Evolutionary conservation across 1,140 invertebrate species (phyloP).

Genomic region (Forficula auricularia): DNA sequence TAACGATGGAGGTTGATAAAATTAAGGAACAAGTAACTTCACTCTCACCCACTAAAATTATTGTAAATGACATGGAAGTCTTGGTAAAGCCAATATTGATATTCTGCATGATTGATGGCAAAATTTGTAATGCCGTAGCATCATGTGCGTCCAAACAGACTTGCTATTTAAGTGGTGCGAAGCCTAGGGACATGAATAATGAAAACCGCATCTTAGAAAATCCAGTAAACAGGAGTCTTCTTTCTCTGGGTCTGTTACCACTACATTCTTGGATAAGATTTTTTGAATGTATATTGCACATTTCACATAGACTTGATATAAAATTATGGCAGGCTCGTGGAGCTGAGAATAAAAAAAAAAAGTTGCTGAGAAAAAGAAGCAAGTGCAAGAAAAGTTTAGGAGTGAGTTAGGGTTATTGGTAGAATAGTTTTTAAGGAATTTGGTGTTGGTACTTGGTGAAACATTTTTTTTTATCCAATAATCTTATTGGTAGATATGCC

Average conservation of each 20-base stretch:
- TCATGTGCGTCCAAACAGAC: constrained; percentile 1
- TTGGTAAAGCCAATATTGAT: too few species aligned
- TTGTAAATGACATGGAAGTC: too few species aligned
- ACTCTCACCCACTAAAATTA: too few species aligned
- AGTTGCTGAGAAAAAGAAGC: constrained; percentile 5
- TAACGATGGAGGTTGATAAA: too few species aligned
- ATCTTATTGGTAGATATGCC: constrained; percentile 7
- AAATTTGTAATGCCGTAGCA: not conserved
- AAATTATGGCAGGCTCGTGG: constrained; percentile 8
- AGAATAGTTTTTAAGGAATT: too few species aligned
- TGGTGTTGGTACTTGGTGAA: too few species aligned
- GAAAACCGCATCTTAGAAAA: not conserved
- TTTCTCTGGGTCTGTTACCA: constrained; percentile 19
- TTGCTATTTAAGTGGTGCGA: constrained; percentile 8
- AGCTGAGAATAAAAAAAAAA: constrained; percentile 6
- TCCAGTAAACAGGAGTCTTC: not conserved
- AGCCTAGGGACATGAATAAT: constrained; percentile 9
- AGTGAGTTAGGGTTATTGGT: constrained; percentile 5
- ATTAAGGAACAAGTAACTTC: too few species aligned
- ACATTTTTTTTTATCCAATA: too few species aligned
- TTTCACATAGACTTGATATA: constrained; percentile 15
- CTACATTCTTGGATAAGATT: constrained; percentile 23
- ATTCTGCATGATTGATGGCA: too few species aligned
- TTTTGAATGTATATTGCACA: constrained; percentile 22
- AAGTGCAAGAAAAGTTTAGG: constrained; percentile 7